A percentile compares a stretch with the other conserved stretches of the same genome.
These are phyloP conservation scores for Bactericera cockerelli DNA, from an alignment of 1,140 invertebrate species.

Conservation along the genomic window DNA sequence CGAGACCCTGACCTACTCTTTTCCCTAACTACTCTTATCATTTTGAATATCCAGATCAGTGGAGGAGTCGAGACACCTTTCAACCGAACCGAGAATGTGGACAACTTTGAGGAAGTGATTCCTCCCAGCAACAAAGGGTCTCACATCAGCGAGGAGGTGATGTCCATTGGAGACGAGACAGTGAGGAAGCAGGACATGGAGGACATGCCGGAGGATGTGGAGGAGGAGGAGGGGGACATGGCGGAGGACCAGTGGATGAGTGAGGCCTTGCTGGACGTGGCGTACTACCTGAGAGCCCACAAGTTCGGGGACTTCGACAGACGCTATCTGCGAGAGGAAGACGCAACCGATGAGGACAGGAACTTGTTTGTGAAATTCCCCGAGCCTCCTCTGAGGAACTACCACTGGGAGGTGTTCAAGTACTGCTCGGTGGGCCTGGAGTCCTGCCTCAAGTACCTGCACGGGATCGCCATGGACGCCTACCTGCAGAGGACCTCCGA, in stretches of 20 bases:
- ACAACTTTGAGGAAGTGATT: constrained; percentile 1
- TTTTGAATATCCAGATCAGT: too few relatives aligned
- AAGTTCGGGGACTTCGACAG: constrained; percentile 47
- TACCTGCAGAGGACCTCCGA: constrained; percentile 27
- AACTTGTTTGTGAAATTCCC: constrained; percentile 34
- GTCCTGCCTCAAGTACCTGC: constrained; percentile 38
- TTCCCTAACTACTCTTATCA: too few relatives aligned
- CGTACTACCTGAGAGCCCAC: constrained; percentile 40
- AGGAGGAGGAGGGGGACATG: constrained; percentile 1
- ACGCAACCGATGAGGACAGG: constrained; percentile 13
- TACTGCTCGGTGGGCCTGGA: constrained; percentile 36
- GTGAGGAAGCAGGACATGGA: background rate
- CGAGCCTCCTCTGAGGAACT: constrained; percentile 32
- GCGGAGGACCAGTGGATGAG: constrained; percentile 18
- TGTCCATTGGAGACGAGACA: constrained; percentile 7
- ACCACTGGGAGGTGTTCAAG: constrained; percentile 43
- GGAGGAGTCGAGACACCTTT: background rate
- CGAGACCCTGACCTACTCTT: too few relatives aligned
- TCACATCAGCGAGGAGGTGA: background rate
- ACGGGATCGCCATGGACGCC: constrained; percentile 18
- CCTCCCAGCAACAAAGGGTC: background rate
- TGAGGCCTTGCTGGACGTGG: constrained; percentile 31
- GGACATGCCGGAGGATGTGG: background rate
- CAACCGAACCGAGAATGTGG: background rate
- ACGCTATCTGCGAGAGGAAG: constrained; percentile 24